A percentile compares a stretch with the other conserved stretches of the same genome.
Conservation (phyloP, 2,113 vertebrate genomes). For the Benitochromis conjunctus region DNA sequence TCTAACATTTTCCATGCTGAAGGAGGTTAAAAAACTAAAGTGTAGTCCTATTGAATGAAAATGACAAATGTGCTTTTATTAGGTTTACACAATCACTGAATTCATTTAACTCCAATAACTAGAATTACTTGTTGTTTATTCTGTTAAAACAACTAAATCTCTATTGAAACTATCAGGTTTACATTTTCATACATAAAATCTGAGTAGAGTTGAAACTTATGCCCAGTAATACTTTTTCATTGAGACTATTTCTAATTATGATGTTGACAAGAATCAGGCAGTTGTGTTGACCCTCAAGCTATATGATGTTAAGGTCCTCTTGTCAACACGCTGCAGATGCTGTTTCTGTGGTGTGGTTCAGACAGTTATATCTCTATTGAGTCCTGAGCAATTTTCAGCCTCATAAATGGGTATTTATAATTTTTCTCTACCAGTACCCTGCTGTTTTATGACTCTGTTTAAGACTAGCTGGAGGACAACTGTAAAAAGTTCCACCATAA, state of each 20-base stretch:
- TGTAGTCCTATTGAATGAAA: neutral
- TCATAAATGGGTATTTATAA: neutral
- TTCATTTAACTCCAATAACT: neutral
- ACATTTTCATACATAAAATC: neutral
- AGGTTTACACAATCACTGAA: neutral
- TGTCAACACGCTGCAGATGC: neutral
- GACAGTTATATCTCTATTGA: neutral
- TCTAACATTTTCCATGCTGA: neutral
- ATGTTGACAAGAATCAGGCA: neutral
- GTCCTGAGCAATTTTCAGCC: neutral
- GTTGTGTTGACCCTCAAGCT: neutral
- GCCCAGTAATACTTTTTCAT: neutral
- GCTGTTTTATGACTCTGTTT: neutral
- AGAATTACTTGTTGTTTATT: neutral
- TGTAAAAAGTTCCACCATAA: neutral
- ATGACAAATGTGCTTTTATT: rapidly evolving
- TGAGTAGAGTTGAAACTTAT: neutral
- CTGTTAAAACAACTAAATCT: neutral
- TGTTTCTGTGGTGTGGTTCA: neutral
- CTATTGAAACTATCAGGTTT: neutral
- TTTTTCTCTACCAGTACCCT: neutral
- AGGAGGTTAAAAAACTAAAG: neutral
- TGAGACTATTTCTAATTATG: neutral
- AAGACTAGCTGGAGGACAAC: neutral
- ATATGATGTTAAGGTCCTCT: neutral